Evolutionary conservation across 2,888 invertebrate genomes (phyloP), one percentile per base, ranked within the genome.

Genomic region (Venusia cambrica): DNA sequence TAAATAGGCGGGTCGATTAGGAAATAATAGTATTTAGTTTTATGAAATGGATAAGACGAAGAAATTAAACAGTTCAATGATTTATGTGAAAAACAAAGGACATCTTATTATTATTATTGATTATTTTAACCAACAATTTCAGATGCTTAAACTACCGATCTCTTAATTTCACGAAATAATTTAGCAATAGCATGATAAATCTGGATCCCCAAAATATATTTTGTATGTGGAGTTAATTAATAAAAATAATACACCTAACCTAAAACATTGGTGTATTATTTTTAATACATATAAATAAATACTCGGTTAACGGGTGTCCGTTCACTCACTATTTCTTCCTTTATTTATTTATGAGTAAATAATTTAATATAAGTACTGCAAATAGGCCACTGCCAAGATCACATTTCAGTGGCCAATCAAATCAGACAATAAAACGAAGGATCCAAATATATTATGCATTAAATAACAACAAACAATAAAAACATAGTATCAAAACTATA

Each of bases 391-490:
- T n/a, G n/a, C n/a, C n/a, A n/a, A n/a, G n/a, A n/a, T n/a, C n/a
- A n/a, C n/a, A n/a, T n/a, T n/a, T n/a, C n/a, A n/a, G n/a, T n/a
- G n/a, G n/a, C n/a, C n/a, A n/a, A n/a, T n/a, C n/a, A n/a, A n/a
- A n/a, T n/a, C n/a, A n/a, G n/a, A n/a, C n/a, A n/a, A n/a, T n/a
- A n/a, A n/a, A n/a, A n/a, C n/a, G n/a, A n/a, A 48, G 51, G 52
- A 60, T 57, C 62, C 56, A 60, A 53, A 57, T 62, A 51, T 47
- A 48, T n/a, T 42, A 57, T 49, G 48, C 14, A 19, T 9, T 21
- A 9, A 20, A 16, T 13, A 28, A 33, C 27, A 14, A 29, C 8
- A 40, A 12, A 7, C 6, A 21, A 20, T 14, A 19, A 18, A 31
- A 22, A 24, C 11, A 25, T 20, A 21, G 30, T 26, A 48, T 26